Evolutionary conservation across 2,797 vertebrate species (phyloP).

Genomic region (Myripristis murdjan): DNA sequence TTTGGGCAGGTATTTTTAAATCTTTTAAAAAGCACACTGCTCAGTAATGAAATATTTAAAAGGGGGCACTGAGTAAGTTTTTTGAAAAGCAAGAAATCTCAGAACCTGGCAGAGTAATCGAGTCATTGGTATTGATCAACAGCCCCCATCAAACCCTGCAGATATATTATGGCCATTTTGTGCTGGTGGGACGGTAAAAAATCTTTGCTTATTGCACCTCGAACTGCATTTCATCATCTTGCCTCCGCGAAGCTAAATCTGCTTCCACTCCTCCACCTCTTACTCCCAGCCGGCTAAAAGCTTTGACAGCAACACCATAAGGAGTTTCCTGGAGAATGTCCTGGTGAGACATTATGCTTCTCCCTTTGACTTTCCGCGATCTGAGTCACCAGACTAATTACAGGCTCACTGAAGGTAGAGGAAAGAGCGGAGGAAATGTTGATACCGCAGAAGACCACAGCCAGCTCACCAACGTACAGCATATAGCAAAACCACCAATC

Average conservation of each 20-base stretch:
- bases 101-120: too few species aligned
- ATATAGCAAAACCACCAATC: conserved; percentile 29
- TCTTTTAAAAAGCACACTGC: too few species aligned
- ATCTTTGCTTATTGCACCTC: neutral
- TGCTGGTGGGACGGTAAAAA: too few species aligned
- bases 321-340: conserved; percentile 29
- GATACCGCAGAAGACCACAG: conserved; percentile 17
- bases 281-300: conserved; percentile 19
- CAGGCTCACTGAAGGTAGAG: conserved; percentile 34
- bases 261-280: too few species aligned
- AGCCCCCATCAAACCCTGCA: too few species aligned
- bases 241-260: conserved; percentile 24
- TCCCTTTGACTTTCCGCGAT: conserved; percentile 24
- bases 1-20: too few species aligned
- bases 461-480: conserved; percentile 4
- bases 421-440: conserved; percentile 21
- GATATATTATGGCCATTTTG: too few species aligned
- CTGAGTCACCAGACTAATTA: conserved; percentile 55
- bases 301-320: neutral
- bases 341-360: conserved; percentile 21
- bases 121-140: too few species aligned
- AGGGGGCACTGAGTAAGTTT: too few species aligned
- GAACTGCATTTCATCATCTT: neutral
- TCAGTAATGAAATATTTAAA: too few species aligned
- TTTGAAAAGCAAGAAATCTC: too few species aligned